phyloP scores from a whole-genome alignment of 2,888 invertebrate genomes.

The Habrosyne pyritoides region DNA sequence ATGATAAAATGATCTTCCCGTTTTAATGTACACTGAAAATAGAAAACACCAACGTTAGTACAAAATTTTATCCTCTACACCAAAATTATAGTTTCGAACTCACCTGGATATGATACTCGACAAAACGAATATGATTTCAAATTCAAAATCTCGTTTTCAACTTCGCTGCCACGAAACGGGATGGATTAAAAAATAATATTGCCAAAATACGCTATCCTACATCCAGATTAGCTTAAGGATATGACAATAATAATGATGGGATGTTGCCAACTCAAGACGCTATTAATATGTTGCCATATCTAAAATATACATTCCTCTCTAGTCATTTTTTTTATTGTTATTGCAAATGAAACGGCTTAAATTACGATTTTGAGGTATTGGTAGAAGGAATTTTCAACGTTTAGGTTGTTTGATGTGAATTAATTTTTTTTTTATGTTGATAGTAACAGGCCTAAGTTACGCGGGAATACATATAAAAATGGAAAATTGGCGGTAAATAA shows the following conservation, averaged over 20 bases:
- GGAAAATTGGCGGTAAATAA: neutral
- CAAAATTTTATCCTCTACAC: neutral
- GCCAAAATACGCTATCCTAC: conserved; percentile 42
- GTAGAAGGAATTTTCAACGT: neutral
- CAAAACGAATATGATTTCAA: neutral
- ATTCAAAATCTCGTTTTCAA: neutral
- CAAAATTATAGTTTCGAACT: neutral
- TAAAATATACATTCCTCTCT: conserved; percentile 73
- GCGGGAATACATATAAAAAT: neutral
- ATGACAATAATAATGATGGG: conserved; percentile 74
- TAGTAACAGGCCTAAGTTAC: neutral
- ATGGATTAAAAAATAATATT: conserved; percentile 26
- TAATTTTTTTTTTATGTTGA: neutral
- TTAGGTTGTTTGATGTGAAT: neutral
- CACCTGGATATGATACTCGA: neutral
- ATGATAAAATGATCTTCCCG: neutral
- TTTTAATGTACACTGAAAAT: neutral
- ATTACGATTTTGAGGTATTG: conserved; percentile 21
- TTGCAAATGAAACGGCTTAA: conserved; percentile 12
- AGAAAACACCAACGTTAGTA: neutral
- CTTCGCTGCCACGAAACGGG: conserved; percentile 20
- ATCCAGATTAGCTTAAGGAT: conserved; percentile 67
- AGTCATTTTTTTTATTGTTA: conserved; percentile 64
- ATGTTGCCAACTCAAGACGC: conserved; percentile 71
- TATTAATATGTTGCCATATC: conserved; percentile 24